Percentiles rank a stretch among this genome's conserved stretches.
Conservation (phyloP, 2,888 invertebrate genomes). For the Stenoptilia bipunctidactyla region DNA sequence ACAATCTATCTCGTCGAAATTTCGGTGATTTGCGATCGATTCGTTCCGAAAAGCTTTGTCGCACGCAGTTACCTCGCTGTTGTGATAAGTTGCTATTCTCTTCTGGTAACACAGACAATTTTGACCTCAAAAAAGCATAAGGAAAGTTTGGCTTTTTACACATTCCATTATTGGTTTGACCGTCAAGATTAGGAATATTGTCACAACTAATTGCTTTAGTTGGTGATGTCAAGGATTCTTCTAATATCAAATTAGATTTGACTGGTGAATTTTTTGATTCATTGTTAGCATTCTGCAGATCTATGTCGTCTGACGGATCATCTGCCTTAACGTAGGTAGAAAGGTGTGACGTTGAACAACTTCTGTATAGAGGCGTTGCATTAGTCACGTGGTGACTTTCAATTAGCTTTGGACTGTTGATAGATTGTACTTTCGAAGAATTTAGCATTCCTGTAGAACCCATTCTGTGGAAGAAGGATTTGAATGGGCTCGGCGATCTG, state of each 20-base stretch:
- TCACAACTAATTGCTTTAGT: constrained; percentile 80
- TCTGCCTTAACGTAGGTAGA: constrained; percentile 83
- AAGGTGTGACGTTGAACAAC: constrained; percentile 83
- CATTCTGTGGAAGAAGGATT: constrained; percentile 81
- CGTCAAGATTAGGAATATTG: constrained; percentile 75
- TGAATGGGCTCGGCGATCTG: constrained; percentile 75
- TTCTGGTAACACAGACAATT: constrained; percentile 82
- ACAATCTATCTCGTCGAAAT: constrained; percentile 47
- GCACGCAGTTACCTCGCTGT: constrained; percentile 55
- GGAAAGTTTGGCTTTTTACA: constrained; percentile 78
- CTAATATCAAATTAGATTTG: constrained; percentile 37
- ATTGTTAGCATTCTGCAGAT: constrained; percentile 65
- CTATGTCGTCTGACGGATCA: constrained; percentile 84
- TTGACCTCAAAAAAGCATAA: constrained; percentile 82
- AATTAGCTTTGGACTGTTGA: constrained; percentile 41
- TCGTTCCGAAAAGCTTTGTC: constrained; percentile 67
- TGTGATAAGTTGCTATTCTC: constrained; percentile 73
- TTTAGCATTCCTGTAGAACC: constrained; percentile 83
- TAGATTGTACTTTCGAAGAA: constrained; percentile 62
- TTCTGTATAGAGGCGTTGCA: constrained; percentile 74
- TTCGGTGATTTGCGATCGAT: constrained; percentile 59
- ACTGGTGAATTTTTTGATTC: constrained; percentile 44
- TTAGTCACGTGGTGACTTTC: constrained; percentile 54
- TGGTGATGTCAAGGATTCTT: constrained; percentile 52
- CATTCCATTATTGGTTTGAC: constrained; percentile 51